Evolutionary conservation across 2,797 vertebrate genomes (phyloP).

Genomic region (Cryptoblepharus egeriae): DNA sequence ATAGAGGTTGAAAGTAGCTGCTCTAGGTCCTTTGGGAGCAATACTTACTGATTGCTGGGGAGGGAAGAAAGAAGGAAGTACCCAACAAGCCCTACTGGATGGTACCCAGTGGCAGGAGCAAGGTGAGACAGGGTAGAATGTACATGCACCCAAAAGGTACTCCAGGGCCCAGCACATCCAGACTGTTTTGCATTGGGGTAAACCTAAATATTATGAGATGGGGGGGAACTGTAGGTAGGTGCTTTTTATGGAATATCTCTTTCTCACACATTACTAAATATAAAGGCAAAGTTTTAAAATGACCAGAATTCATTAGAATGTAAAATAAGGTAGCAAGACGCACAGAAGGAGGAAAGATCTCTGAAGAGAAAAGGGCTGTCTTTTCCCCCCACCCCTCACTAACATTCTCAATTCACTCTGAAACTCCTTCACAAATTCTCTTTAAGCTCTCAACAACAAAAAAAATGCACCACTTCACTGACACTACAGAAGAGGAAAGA

Average conservation of each 20-base stretch:
- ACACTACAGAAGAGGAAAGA: conserved; percentile 57
- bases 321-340: conserved; percentile 50
- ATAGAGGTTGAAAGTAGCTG: too few relatives aligned
- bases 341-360: conserved; percentile 25
- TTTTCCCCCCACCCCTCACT: conserved; percentile 6
- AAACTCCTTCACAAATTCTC: conserved; percentile 71
- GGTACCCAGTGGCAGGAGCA: too few relatives aligned
- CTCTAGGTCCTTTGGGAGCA: too few relatives aligned
- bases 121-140: too few relatives aligned
- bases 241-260: conserved; percentile 49
- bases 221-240: conserved; percentile 55
- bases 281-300: conserved; percentile 54
- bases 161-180: too few relatives aligned
- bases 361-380: not conserved
- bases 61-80: too few relatives aligned
- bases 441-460: conserved; percentile 59
- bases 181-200: too few relatives aligned
- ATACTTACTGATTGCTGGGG: too few relatives aligned
- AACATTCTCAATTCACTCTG: conserved; percentile 61
- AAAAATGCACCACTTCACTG: conserved; percentile 66
- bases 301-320: conserved; percentile 61
- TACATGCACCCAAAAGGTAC: too few relatives aligned
- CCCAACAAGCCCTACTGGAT: too few relatives aligned
- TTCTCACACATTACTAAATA: conserved; percentile 44
- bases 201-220: not conserved